Base-by-base conservation (phyloP, 2,888 invertebrate species). In the Lasioglossum leucozonium region DNA sequence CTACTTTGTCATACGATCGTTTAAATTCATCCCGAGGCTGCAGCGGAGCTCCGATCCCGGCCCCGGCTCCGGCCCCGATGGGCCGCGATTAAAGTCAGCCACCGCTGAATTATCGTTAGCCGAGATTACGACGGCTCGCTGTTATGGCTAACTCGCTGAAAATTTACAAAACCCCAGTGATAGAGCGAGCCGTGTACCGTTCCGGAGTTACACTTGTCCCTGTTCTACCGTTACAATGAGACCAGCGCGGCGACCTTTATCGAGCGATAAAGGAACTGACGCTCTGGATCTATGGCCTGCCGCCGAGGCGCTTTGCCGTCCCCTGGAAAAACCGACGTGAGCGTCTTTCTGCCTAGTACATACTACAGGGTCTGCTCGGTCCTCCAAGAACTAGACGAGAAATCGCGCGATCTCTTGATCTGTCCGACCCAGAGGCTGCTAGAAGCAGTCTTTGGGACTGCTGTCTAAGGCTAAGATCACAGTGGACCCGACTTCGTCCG, bases 1-100 rank as follows among this genome's bases (percentile, higher is more conserved):
- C 84, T 88, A 89, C 86, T 91, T 91, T 89, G 90, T 90, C 89
- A 88, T 79, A 87, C 89, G 91, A 90, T 89, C 90, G 88, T 79
- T 91, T 89, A 88, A 91, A 91, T 91, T 85, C 89, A 81, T 91
- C 88, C 81, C 69, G 81, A 58, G 73, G 65, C 71, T 51, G 51
- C 51, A 34, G 69, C 34, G 34, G 34, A 34, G 34, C 34, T 3
- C 34, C 34, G 34, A 34, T n/a, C 34, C 2, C 34, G 34, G 34
- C 34, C 34, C 34, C 34, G 58, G 76, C 34, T 58, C 8, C 51
- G 51, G 72, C 51, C 71, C 69, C 79, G 40, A 77, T 67, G 65
- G 75, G 44, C 76, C 67, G 79, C 84, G 90, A 91, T 91, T 90
- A 90, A 89, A 90, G 90, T 86, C 89, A 86, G 51, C 81, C 82